phyloP scores from a whole-genome alignment of 2,113 vertebrate species.

The Hippopotamus amphibius region DNA sequence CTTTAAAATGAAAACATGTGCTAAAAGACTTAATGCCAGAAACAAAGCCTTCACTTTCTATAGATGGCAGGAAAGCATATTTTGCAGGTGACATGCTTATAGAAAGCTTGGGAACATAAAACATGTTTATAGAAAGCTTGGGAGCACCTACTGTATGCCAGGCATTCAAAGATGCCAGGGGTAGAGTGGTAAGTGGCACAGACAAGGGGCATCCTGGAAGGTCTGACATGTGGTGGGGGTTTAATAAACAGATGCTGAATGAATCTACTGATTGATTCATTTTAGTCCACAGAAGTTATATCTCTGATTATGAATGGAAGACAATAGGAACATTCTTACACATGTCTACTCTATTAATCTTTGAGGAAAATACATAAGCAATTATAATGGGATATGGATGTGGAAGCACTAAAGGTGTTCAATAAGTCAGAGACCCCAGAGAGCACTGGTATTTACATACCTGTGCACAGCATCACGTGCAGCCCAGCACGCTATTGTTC shows the following conservation, averaged over 20 bases:
- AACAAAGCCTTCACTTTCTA: conserved; percentile 1
- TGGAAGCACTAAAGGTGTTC: background rate
- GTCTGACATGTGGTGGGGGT: background rate
- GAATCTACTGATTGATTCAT: background rate
- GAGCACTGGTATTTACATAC: background rate
- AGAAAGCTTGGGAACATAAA: background rate
- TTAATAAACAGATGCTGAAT: background rate
- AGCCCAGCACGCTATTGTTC: background rate
- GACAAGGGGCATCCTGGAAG: background rate
- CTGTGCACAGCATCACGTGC: accelerated
- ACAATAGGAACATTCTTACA: background rate
- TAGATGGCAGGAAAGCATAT: background rate
- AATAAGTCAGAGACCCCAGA: background rate
- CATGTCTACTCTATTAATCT: background rate
- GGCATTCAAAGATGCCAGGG: background rate
- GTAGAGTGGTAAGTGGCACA: background rate
- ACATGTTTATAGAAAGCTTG: background rate
- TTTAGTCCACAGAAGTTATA: background rate
- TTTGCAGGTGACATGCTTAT: background rate
- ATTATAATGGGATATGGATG: background rate
- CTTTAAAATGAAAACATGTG: background rate
- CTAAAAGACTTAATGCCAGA: background rate
- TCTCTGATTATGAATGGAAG: background rate
- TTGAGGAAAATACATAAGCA: background rate
- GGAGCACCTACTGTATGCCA: background rate